A percentile compares a stretch with the other conserved stretches of the same genome.
These are phyloP conservation scores for Crypturellus undulatus DNA, from an alignment of 2,113 vertebrate genomes.

Conservation along the genomic window DNA sequence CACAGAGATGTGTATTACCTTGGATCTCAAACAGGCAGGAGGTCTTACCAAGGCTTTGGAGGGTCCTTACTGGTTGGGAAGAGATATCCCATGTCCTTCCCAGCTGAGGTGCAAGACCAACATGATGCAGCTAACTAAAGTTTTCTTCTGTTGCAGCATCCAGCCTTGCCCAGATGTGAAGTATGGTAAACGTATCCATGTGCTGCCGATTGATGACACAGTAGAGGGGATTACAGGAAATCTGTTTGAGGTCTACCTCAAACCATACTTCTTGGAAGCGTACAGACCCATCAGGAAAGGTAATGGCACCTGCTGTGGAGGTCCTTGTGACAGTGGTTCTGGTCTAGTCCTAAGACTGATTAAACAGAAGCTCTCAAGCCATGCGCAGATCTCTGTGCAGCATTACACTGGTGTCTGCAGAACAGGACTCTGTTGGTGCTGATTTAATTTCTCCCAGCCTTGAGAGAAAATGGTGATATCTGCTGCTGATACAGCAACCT, in stretches of 20 bases:
- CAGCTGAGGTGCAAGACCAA: slow-evolving; percentile 11
- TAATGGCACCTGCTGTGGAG: slow-evolving; percentile 31
- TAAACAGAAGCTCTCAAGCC: not conserved
- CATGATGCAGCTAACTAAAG: slow-evolving; percentile 32
- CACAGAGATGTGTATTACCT: not conserved
- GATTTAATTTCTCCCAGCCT: not conserved
- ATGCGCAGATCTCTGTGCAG: not conserved
- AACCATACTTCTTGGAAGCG: slow-evolving; percentile 98
- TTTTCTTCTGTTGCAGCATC: slow-evolving; percentile 86
- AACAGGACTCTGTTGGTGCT: not conserved
- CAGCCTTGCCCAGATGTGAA: slow-evolving; percentile 99
- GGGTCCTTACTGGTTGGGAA: not conserved
- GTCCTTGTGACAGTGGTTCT: not conserved
- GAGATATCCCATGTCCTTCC: slow-evolving; percentile 22
- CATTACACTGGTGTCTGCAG: not conserved
- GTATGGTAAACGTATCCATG: slow-evolving; percentile 96
- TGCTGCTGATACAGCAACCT: not conserved
- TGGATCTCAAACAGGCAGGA: not conserved
- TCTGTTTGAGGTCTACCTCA: slow-evolving; percentile 98
- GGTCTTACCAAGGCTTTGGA: not conserved
- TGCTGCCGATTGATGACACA: slow-evolving; percentile 97
- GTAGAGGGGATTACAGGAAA: slow-evolving; percentile 99
- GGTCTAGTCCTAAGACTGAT: not conserved
- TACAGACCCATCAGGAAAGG: slow-evolving; percentile 99
- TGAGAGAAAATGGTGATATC: not conserved